Conservation (phyloP, 2,113 vertebrate species). For the Conger conger region DNA sequence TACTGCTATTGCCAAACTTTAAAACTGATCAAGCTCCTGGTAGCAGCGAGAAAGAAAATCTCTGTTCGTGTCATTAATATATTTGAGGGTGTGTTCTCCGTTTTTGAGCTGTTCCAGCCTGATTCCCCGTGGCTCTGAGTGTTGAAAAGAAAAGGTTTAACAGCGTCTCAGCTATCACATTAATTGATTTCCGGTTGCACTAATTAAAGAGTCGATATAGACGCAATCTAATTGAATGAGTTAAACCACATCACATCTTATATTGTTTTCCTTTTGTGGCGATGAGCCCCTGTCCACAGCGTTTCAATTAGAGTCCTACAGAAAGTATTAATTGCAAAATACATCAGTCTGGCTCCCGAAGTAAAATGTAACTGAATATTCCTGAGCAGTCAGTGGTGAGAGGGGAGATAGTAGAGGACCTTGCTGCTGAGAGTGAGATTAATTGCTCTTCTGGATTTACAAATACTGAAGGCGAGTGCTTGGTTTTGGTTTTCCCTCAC, state of each 20-base stretch:
- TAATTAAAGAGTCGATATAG: constrained; percentile 4
- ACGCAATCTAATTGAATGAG: not conserved
- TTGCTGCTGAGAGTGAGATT: not conserved
- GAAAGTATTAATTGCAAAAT: not conserved
- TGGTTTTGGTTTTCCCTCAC: not conserved
- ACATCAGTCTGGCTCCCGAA: not conserved
- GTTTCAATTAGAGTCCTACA: not conserved
- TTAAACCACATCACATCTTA: not conserved
- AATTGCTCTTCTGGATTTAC: not conserved
- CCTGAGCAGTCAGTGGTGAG: not conserved
- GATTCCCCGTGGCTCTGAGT: not conserved
- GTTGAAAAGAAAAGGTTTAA: constrained; percentile 1
- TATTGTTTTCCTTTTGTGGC: constrained; percentile 1
- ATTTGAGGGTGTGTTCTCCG: not conserved
- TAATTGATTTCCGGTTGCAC: not conserved
- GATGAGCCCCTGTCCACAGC: not conserved
- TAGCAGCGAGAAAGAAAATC: not conserved
- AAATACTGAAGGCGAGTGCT: not conserved
- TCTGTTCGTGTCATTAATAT: not conserved
- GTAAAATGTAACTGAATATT: not conserved
- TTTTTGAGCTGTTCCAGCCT: not conserved
- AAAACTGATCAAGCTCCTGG: not conserved
- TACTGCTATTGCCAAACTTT: not conserved
- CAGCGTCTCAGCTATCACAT: not conserved
- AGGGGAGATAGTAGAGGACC: not conserved